These are phyloP conservation scores for Lagopus muta DNA, from an alignment of 2,113 vertebrate genomes.

Conservation along the genomic window DNA sequence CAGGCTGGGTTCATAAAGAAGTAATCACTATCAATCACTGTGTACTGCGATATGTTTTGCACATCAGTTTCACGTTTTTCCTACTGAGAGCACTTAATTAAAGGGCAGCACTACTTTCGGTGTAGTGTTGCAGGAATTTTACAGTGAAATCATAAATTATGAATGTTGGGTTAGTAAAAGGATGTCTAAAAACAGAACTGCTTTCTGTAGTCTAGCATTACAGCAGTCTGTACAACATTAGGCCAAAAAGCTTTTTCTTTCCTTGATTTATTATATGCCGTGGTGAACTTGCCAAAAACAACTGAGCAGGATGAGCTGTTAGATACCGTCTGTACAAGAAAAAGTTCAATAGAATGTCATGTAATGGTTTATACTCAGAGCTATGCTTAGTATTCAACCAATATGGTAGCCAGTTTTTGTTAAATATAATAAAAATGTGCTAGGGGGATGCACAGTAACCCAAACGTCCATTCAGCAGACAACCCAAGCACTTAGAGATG, in stretches of 20 bases:
- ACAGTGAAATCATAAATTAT: slow-evolving; percentile 86
- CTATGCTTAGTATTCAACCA: slow-evolving; percentile 53
- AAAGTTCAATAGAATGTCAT: slow-evolving; percentile 91
- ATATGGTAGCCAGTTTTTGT: slow-evolving; percentile 19
- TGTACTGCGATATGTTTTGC: slow-evolving; percentile 76
- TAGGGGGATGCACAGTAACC: not conserved
- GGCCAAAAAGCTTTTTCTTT: slow-evolving; percentile 84
- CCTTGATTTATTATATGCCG: slow-evolving; percentile 92
- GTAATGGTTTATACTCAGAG: slow-evolving; percentile 63
- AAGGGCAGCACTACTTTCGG: slow-evolving; percentile 81
- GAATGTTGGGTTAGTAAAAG: slow-evolving; percentile 80
- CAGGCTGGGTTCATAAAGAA: slow-evolving; percentile 91
- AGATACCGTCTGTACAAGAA: slow-evolving; percentile 81
- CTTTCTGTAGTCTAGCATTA: slow-evolving; percentile 82
- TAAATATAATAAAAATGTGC: slow-evolving; percentile 24
- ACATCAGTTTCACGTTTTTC: slow-evolving; percentile 81
- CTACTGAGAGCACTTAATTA: slow-evolving; percentile 84
- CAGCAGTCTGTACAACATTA: slow-evolving; percentile 75
- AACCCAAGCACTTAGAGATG: not conserved
- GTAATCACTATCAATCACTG: slow-evolving; percentile 87
- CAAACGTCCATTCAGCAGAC: not conserved
- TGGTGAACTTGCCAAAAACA: slow-evolving; percentile 89
- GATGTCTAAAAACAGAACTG: slow-evolving; percentile 84
- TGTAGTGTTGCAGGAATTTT: slow-evolving; percentile 83
- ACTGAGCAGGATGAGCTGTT: slow-evolving; percentile 86